Evolutionary conservation across 2,113 vertebrate genomes (phyloP), one percentile per base, ranked within the genome.

Genomic region (Pipa parva): DNA sequence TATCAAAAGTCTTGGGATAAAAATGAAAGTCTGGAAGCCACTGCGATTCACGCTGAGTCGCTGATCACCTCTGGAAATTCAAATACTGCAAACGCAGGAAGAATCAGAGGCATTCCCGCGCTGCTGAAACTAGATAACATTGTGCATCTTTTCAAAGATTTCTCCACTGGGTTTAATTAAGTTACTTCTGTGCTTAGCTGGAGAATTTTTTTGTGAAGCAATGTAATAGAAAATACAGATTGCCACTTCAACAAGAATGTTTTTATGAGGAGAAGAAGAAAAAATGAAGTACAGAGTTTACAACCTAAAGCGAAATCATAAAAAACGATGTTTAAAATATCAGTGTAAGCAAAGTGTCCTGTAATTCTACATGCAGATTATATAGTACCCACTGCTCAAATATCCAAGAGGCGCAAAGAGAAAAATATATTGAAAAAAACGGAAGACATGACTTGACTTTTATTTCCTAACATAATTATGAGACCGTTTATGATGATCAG

Each of bases 141-240:
- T 69, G 58, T 61, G 66, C 57, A 60, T 69, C 66, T 69, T 54
- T 45, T 28, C 46, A 33, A 22, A 61, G 48, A 69, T 69, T 69
- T 61, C 56, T 69, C 66, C 66, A 33, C 66, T 69, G 66, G 66
- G 66, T 61, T 69, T 69, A 69, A 69, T 69, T 69, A 69, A 54
- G 66, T 61, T 69, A 60, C 48, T 58, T 61, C 66, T 22, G 66
- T 69, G 66, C 58, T 69, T 54, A 69, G 57, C 57, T 42, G 48
- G 7, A 22, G 57, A 69, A 46, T 46, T 60, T n/a, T n/a, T 60
- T 58, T 54, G 66, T 69, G 46, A 61, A 69, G 57, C 26, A 22
- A 18, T 45, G 57, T 69, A 59, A 69, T 61, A 61, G 66, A 69
- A 69, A 59, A 69, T 59, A 61, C 60, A 59, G 58, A 51, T 69